Percentiles rank a stretch among this genome's conserved stretches.
Conservation (phyloP, 2,888 invertebrate species). For the Macrosoma leucophasiata region DNA sequence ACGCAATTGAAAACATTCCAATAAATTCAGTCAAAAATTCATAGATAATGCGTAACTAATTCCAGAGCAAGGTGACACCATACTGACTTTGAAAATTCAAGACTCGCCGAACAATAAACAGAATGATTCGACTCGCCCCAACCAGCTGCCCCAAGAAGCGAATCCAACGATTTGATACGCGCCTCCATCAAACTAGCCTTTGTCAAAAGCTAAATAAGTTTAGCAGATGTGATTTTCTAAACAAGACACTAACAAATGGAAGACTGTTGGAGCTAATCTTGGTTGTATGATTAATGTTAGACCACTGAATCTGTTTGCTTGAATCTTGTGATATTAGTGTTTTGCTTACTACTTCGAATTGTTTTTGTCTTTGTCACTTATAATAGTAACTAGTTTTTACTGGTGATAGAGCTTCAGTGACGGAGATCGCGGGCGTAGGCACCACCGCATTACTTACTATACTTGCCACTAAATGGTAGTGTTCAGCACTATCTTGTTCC, state of each 20-base stretch:
- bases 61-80: conserved; percentile 67
- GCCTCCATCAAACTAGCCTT: conserved; percentile 67
- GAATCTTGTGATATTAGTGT: no score
- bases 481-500: no score
- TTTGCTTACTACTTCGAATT: no score
- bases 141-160: conserved; percentile 72
- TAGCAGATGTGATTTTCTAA: conserved; percentile 73
- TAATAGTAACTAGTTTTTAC: no score
- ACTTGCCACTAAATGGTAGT: no score
- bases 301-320: no score
- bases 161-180: conserved; percentile 71
- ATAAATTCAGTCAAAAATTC: no score
- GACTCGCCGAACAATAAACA: conserved; percentile 68
- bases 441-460: no score
- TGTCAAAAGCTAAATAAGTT: conserved; percentile 72
- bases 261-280: conserved; percentile 38
- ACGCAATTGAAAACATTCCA: not conserved
- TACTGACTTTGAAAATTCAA: conserved; percentile 63
- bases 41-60: conserved; percentile 65
- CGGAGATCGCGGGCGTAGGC: no score
- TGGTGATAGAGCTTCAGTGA: no score
- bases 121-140: conserved; percentile 64
- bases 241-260: conserved; percentile 71
- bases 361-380: no score
- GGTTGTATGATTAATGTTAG: no score